Conservation (phyloP, 2,888 invertebrate species). For the Cheilosia soror region DNA sequence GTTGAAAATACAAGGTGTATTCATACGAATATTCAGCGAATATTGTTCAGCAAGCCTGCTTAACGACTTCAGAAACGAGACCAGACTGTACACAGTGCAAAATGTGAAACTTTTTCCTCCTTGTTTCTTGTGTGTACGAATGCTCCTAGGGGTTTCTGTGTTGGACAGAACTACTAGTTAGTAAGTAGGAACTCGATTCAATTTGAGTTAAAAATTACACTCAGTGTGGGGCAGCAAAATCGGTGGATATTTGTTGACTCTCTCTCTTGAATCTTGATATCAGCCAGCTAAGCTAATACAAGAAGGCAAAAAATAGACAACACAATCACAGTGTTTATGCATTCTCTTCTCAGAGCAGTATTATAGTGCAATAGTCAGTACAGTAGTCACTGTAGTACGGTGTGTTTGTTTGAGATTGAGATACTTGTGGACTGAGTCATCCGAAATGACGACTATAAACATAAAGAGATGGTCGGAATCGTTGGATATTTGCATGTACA, state of each 20-base stretch:
- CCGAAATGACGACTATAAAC: slow-evolving; percentile 2
- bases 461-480: slow-evolving; percentile 17
- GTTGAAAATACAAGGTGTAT: slow-evolving; percentile 63
- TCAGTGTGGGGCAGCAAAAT: slow-evolving; percentile 16
- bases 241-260: slow-evolving; percentile 9
- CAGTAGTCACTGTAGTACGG: background rate
- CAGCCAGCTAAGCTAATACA: slow-evolving; percentile 3
- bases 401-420: slow-evolving; percentile 38
- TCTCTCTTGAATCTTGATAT: background rate
- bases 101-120: slow-evolving; percentile 72
- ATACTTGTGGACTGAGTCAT: slow-evolving; percentile 73
- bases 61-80: slow-evolving; percentile 75
- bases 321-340: background rate
- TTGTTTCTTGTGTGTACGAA: slow-evolving; percentile 38
- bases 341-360: background rate
- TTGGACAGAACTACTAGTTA: background rate
- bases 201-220: slow-evolving; percentile 50
- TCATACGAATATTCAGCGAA: slow-evolving; percentile 61
- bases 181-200: slow-evolving; percentile 35
- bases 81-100: slow-evolving; percentile 74
- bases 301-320: background rate
- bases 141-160: slow-evolving; percentile 25
- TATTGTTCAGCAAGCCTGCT: slow-evolving; percentile 70
- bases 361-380: no score
- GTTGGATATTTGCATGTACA: background rate